Evolutionary conservation across 2,797 vertebrate species (phyloP).

Genomic region (Syngnathus acus): DNA sequence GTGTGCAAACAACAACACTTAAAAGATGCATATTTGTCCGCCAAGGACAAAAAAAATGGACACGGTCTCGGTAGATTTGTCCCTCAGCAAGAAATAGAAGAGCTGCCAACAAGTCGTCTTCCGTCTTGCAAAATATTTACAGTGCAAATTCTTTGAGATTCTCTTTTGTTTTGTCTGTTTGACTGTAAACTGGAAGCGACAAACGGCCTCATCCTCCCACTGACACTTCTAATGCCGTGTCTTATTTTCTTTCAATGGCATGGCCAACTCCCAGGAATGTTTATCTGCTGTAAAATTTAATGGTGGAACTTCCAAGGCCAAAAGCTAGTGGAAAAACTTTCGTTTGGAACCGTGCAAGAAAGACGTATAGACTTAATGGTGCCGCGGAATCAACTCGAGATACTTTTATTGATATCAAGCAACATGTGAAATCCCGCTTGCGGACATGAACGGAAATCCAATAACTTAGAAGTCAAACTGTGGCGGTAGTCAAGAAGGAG

Average conservation of each 20-base stretch:
- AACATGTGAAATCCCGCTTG: too few species aligned
- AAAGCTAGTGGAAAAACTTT: not conserved
- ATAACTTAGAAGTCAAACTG: too few species aligned
- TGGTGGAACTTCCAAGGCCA: not conserved
- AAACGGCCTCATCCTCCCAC: constrained; percentile 1
- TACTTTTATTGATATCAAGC: not conserved
- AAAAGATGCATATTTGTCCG: constrained; percentile 32
- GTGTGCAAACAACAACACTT: constrained; percentile 39
- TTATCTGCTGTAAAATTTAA: constrained; percentile 2
- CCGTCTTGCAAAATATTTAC: not conserved
- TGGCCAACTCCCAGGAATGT: not conserved
- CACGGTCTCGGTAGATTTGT: not conserved
- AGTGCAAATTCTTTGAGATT: not conserved
- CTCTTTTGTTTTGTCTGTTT: too few species aligned
- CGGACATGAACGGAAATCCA: too few species aligned
- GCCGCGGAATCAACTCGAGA: not conserved
- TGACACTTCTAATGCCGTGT: not conserved
- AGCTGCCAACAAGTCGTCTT: not conserved
- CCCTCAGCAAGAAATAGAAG: constrained; percentile 8
- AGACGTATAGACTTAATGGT: not conserved
- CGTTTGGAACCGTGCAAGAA: not conserved
- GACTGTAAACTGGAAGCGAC: too few species aligned
- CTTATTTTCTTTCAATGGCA: not conserved
- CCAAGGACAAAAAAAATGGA: constrained; percentile 18
- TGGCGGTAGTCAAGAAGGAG: too few species aligned